Evolutionary conservation across 1,140 invertebrate species (phyloP).

Genomic region (Megalonaias nervosa): DNA sequence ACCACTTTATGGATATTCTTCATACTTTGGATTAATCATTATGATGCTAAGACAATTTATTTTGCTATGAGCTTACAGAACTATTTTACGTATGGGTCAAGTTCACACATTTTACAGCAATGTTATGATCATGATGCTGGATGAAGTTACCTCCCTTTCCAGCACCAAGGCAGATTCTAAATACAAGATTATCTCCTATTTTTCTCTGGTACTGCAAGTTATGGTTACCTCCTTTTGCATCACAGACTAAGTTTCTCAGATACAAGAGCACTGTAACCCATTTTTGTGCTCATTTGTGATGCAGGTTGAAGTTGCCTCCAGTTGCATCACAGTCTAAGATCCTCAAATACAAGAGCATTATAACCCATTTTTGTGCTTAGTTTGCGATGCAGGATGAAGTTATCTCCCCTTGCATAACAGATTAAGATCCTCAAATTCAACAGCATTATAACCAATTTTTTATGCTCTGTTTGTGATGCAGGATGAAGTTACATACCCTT

Average conservation of each 20-base stretch:
- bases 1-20: too few relatives aligned
- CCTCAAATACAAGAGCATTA: not conserved
- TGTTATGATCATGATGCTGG: too few relatives aligned
- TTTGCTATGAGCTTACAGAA: too few relatives aligned
- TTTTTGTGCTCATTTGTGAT: not conserved
- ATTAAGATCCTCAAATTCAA: not conserved
- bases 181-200: too few relatives aligned
- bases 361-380: not conserved
- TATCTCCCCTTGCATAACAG: not conserved
- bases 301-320: conserved; percentile 28
- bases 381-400: not conserved
- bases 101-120: too few relatives aligned
- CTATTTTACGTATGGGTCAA: too few relatives aligned
- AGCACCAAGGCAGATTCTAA: too few relatives aligned
- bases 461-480: conserved; percentile 6
- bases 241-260: not conserved
- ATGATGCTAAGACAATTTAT: too few relatives aligned
- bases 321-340: conserved; percentile 41
- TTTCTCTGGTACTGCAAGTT: too few relatives aligned
- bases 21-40: too few relatives aligned
- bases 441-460: not conserved
- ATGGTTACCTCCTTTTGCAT: too few relatives aligned
- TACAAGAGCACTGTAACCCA: not conserved
- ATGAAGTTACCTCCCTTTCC: too few relatives aligned
- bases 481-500: conserved; percentile 33